These are phyloP conservation scores for Microplitis deprimator DNA, from an alignment of 2,888 invertebrate species.

Conservation along the genomic window DNA sequence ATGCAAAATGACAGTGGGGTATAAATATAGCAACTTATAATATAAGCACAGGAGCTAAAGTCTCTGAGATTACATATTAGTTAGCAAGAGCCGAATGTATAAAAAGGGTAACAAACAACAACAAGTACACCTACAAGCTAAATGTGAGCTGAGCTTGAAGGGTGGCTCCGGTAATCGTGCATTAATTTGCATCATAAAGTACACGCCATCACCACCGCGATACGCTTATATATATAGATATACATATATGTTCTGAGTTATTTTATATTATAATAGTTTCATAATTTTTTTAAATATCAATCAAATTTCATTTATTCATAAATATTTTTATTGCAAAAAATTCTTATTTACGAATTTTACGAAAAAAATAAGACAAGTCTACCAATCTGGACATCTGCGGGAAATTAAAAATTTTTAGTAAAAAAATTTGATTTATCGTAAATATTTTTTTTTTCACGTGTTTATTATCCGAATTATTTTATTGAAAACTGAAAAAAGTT, in stretches of 20 bases:
- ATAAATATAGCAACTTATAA: background rate
- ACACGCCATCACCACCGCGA: constrained; percentile 67
- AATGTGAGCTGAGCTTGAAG: constrained; percentile 44
- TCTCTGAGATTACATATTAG: background rate
- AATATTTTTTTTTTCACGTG: no score
- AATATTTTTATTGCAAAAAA: no score
- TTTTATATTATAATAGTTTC: background rate
- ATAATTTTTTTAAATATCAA: background rate
- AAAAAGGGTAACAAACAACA: constrained; percentile 9
- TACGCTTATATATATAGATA: constrained; percentile 64
- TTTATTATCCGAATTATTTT: no score
- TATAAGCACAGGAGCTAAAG: background rate
- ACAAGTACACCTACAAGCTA: constrained; percentile 17
- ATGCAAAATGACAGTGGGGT: background rate
- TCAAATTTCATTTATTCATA: no score
- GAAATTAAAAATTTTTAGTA: no score
- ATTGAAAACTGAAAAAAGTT: no score
- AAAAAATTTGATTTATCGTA: no score
- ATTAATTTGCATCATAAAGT: constrained; percentile 71
- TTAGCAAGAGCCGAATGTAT: constrained; percentile 9
- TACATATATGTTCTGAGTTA: constrained; percentile 36
- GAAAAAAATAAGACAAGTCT: no score
- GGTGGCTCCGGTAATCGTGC: constrained; percentile 68
- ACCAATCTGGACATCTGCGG: no score
- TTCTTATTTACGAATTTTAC: no score